Conservation (phyloP, 2,113 vertebrate genomes). For the Lanius ludovicianus region DNA sequence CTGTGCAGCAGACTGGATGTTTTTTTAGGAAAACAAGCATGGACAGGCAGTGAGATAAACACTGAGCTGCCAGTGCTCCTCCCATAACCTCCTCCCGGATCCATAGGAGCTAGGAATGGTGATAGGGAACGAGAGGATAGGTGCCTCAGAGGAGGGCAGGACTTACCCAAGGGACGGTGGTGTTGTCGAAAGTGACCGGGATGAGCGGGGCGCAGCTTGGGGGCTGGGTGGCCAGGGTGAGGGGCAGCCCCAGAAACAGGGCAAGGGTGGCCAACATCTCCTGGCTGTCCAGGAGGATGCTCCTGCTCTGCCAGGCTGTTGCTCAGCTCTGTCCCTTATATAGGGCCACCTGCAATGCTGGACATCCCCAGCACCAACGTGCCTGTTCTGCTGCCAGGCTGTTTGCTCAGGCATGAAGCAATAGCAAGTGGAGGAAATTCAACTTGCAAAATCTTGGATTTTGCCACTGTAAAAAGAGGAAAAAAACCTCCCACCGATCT, state of each 20-base stretch:
- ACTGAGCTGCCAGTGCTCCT: fast-evolving
- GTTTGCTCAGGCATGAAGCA: conserved; percentile 55
- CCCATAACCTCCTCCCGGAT: not conserved
- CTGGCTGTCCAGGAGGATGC: fast-evolving
- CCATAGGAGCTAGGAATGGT: fast-evolving
- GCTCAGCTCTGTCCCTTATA: not conserved
- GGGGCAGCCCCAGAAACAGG: not conserved
- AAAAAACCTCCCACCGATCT: not conserved
- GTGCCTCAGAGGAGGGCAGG: not conserved
- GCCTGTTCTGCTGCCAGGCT: not conserved
- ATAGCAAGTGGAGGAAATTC: not conserved
- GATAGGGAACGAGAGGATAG: not conserved
- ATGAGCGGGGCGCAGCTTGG: not conserved
- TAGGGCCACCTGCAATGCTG: not conserved
- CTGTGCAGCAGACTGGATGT: not conserved
- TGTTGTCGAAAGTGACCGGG: not conserved
- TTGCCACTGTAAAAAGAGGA: not conserved
- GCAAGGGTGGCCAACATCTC: not conserved
- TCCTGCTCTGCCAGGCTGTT: not conserved
- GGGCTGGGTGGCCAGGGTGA: not conserved
- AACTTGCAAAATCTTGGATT: not conserved
- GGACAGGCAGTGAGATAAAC: not conserved
- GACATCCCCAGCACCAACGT: not conserved
- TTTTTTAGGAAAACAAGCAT: not conserved
- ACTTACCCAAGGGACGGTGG: not conserved